Evolutionary conservation across 2,113 vertebrate genomes (phyloP), one percentile per base, ranked within the genome.

Genomic region (Oncorhynchus tshawytscha): DNA sequence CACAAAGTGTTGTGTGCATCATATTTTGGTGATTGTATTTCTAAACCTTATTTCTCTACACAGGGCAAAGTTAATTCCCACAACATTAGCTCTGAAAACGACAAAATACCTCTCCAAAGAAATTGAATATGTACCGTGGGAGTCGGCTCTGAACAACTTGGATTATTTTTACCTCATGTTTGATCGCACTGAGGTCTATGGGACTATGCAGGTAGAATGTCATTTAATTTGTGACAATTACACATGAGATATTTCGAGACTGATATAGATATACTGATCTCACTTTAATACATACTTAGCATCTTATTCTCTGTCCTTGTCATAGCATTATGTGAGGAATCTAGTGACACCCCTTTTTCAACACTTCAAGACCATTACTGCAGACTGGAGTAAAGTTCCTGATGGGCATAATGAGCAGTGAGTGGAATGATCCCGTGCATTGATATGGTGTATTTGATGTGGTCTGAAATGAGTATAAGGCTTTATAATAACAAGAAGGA

Each of bases 121-220:
- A 82, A 88, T 0, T 0, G 93, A 88, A 0, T 98, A 95, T 89
- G 90, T 98, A 70, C 97, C 97, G 20, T 99, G 97, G 97, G 20
- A 93, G 79, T 92, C 95, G 0, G 94, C 96, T 0, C 77, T 96
- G 66, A 82, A 64, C 80, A 96, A 93, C 78, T 88, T 99, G 51
- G 78, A 72, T 16, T 97, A 95, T 90, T 95, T 95, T 86, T 84
- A 86, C 84, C 92, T 94, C 75, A 97, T 99, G 96, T 96, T 99
- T 1, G 97, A 98, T 78, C 95, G 95, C 78, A 93, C 87, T 0
- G 93, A 96, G 29, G 93, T 97, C 25, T 95, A 95, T 0, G 92
- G 92, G 24, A 85, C 86, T 13, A 95, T 99, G 95, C 87, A 93
- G 95, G 97, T 98, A 82, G 1, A 18, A 2, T 3, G 2, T n/a